Base-by-base conservation (phyloP, 2,797 vertebrate genomes). In the Phoebastria nigripes region DNA sequence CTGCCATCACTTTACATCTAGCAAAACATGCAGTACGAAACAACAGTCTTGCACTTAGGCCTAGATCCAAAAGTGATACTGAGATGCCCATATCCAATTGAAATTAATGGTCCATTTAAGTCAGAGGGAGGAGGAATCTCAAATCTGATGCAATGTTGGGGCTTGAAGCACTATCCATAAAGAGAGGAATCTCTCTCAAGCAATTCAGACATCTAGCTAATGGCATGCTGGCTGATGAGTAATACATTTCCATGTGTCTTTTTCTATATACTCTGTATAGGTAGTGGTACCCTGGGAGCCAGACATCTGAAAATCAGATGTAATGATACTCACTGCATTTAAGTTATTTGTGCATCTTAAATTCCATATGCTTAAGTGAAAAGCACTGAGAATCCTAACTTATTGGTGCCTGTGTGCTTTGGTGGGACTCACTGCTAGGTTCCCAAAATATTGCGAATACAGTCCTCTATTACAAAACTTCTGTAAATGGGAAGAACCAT, bases 61-160 rank as follows among this genome's bases (percentile, higher is more conserved):
- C 21, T 62, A 87, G 69, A 62, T 89, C 65, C 31, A 80, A 55
- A 94, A 84, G 51, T 33, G 16, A 76, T 44, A 51, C 26, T 22
- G 54, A 83, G 70, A 41, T 89, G 26, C 20, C 29, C 2, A 0
- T 55, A 66, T 63, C 11, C 47, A 44, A 16, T 6, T 76, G 73
- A 94, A 94, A 93, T 93, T 81, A 95, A 87, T 37, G n/a, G 33
- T 81, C 41, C 65, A 47, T 86, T 74, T 79, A 87, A 89, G 74
- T 24, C 16, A 65, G 66, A 93, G 11, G n/a, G 17, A 87, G 54
- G n/a, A 87, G 15, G 62, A 87, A 58, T 76, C 41, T 87, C 29
- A 87, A 70, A 87, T 62, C 29, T 62, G 33, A 78, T 83, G 80
- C 19, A 81, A 31, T 41, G 12, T 8, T 80, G 51, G 21, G 67